phyloP scores from a whole-genome alignment of 1,140 invertebrate species.

The Nasonia longicornis region DNA sequence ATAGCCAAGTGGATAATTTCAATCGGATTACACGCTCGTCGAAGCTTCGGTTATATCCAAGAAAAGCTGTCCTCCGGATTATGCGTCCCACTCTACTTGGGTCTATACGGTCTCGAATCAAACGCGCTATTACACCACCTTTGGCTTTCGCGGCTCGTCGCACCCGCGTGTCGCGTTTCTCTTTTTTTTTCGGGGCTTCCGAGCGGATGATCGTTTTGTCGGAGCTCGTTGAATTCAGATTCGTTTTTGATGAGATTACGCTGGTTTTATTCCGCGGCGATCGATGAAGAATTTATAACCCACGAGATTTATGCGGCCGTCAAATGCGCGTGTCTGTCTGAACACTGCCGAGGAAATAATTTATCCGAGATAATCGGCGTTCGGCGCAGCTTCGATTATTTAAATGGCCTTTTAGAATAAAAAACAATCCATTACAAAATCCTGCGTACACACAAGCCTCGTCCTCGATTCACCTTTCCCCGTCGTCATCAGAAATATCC shows the following conservation, averaged over 20 bases:
- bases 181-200: no score
- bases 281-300: neutral
- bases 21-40: slow-evolving; percentile 9
- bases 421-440: neutral
- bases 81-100: neutral
- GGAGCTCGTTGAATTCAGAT: neutral
- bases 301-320: neutral
- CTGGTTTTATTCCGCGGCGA: neutral
- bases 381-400: neutral
- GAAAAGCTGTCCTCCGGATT: neutral
- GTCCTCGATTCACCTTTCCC: neutral
- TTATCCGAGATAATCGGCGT: neutral
- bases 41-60: slow-evolving; percentile 16
- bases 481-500: neutral
- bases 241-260: neutral
- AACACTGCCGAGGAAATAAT: neutral
- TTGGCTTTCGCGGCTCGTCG: neutral
- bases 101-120: neutral
- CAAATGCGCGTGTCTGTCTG: neutral
- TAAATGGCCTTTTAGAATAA: no score
- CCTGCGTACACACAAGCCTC: neutral
- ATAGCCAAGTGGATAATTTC: neutral
- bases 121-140: neutral
- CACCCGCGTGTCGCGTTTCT: no score
- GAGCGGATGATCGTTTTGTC: neutral